A percentile compares a stretch with the other conserved stretches of the same genome.
phyloP scores from a whole-genome alignment of 2,888 invertebrate genomes.

The Chymomyza procnemis region DNA sequence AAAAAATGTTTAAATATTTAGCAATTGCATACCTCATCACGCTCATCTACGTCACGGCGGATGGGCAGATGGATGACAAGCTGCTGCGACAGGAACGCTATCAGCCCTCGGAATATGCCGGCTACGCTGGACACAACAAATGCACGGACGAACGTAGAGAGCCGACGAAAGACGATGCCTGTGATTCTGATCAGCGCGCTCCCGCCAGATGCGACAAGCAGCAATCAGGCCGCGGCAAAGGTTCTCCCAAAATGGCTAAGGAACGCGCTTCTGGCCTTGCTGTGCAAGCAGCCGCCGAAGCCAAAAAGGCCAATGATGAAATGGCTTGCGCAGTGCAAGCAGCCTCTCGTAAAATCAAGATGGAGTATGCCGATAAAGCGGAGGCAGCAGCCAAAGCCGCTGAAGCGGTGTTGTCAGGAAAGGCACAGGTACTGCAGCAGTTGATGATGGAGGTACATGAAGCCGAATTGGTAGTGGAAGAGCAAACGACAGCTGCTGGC shows the following conservation, averaged over 20 bases:
- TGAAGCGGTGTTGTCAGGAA: constrained; percentile 85
- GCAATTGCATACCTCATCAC: background rate
- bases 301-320: constrained; percentile 85
- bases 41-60: background rate
- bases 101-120: background rate
- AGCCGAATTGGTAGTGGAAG: constrained; percentile 82
- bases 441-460: constrained; percentile 84
- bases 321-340: constrained; percentile 87
- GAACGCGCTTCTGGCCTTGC: background rate
- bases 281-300: constrained; percentile 83
- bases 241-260: background rate
- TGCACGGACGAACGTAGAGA: background rate
- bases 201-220: background rate
- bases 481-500: constrained; percentile 82
- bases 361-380: constrained; percentile 85
- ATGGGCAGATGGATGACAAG: constrained; percentile 19
- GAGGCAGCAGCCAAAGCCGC: constrained; percentile 86
- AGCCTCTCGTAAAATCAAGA: constrained; percentile 85
- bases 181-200: background rate
- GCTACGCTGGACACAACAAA: background rate
- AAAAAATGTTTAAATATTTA: background rate
- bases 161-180: background rate
- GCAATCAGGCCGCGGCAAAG: background rate
- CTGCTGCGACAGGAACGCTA: background rate
- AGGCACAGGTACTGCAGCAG: constrained; percentile 85